Conservation (phyloP, 2,888 invertebrate genomes). For the Xylota segnis region DNA sequence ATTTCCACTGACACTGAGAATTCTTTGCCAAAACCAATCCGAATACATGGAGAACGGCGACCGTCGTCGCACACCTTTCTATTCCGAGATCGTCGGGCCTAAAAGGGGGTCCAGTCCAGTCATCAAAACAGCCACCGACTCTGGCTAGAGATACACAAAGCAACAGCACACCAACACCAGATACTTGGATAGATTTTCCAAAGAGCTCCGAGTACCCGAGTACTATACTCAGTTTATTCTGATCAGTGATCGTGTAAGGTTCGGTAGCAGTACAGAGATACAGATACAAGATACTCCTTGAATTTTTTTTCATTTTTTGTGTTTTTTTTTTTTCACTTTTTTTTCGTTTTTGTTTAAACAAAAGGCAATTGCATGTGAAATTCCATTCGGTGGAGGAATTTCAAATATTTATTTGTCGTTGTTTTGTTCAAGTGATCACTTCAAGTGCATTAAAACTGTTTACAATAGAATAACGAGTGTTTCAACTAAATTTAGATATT, state of each 20-base stretch:
- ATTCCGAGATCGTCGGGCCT: slow-evolving; percentile 33
- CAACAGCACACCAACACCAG: slow-evolving; percentile 46
- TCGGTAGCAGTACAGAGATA: slow-evolving; percentile 37
- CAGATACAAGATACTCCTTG: slow-evolving; percentile 7
- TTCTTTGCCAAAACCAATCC: slow-evolving; percentile 47
- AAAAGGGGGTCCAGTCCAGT: slow-evolving; percentile 37
- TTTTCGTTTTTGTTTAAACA: neutral
- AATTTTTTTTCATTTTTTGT: neutral
- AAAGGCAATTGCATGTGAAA: slow-evolving; percentile 17
- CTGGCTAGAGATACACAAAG: slow-evolving; percentile 6
- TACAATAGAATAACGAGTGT: neutral
- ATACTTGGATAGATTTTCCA: slow-evolving; percentile 50
- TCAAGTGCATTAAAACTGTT: slow-evolving; percentile 28
- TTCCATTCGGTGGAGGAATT: slow-evolving; percentile 14
- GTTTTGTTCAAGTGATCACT: slow-evolving; percentile 1
- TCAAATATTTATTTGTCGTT: slow-evolving; percentile 24
- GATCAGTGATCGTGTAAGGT: slow-evolving; percentile 69
- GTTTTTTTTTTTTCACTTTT: neutral
- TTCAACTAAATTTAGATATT: slow-evolving; percentile 31
- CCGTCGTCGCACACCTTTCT: slow-evolving; percentile 44
- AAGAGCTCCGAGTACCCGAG: slow-evolving; percentile 47
- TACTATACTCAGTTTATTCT: slow-evolving; percentile 67
- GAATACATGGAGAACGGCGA: neutral
- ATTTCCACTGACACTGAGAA: slow-evolving; percentile 64
- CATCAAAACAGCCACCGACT: slow-evolving; percentile 7